Evolutionary conservation across 2,888 invertebrate genomes (phyloP).

Genomic region (Amphipoea oculea): DNA sequence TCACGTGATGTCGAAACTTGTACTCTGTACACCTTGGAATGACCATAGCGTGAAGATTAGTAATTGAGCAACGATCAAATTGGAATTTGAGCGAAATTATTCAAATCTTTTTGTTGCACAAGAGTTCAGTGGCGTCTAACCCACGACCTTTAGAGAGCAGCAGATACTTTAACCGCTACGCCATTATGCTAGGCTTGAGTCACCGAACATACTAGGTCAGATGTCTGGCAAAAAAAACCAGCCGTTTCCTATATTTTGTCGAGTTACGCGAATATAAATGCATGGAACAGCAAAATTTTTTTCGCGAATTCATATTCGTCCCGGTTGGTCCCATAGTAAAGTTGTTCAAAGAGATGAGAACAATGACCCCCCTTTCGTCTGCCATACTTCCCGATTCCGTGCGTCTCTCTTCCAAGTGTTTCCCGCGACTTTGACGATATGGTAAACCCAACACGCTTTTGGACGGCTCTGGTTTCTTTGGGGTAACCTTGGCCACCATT

Average conservation of each 20-base stretch:
- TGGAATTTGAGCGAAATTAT: conserved; percentile 12
- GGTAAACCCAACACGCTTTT: no score
- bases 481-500: no score
- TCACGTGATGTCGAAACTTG: background rate
- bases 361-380: background rate
- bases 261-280: background rate
- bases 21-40: background rate
- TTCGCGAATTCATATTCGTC: background rate
- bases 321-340: background rate
- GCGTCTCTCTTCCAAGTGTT: no score
- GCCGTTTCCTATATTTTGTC: background rate
- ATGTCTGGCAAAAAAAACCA: background rate
- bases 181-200: background rate
- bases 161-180: background rate
- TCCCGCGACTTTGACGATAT: no score
- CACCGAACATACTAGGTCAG: background rate
- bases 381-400: no score
- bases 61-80: conserved; percentile 21
- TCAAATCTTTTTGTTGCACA: conserved; percentile 4
- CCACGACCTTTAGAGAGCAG: conserved; percentile 8
- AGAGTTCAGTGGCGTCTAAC: conserved; percentile 19
- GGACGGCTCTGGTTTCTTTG: no score
- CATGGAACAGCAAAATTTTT: background rate
- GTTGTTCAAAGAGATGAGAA: background rate
- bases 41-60: conserved; percentile 21